phyloP scores from a whole-genome alignment of 92 coral and sea anemone species.

The Bergia sp. region DNA sequence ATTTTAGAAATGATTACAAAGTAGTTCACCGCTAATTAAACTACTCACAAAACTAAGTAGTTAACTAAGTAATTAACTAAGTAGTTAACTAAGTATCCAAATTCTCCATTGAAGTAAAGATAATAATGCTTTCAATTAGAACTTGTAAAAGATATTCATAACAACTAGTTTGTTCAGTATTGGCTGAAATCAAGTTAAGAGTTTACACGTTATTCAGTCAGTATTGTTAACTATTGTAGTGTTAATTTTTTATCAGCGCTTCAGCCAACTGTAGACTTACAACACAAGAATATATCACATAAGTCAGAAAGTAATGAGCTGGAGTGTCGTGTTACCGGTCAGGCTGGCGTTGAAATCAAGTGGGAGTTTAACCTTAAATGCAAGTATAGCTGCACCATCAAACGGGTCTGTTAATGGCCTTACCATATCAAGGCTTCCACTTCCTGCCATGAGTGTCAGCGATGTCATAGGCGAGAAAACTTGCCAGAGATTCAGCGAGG shows the following conservation, averaged over 20 bases:
- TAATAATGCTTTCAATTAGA: too few relatives aligned
- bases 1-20: too few relatives aligned
- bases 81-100: too few relatives aligned
- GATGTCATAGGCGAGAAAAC: not conserved
- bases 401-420: not conserved
- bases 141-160: too few relatives aligned
- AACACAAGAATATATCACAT: not conserved
- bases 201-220: too few relatives aligned
- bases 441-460: not conserved
- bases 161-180: too few relatives aligned
- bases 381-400: not conserved
- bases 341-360: not conserved
- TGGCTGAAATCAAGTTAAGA: too few relatives aligned
- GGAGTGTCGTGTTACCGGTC: conserved; percentile 33
- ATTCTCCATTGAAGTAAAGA: too few relatives aligned
- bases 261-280: not conserved
- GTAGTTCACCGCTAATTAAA: too few relatives aligned
- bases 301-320: not conserved
- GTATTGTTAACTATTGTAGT: too few relatives aligned
- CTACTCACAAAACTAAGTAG: too few relatives aligned
- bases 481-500: not conserved
- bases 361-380: conserved; percentile 2
- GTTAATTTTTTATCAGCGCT: not conserved
- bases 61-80: too few relatives aligned
- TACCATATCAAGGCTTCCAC: not conserved